Conservation (phyloP, 2,797 vertebrate genomes). For the Acipenser ruthenus region DNA sequence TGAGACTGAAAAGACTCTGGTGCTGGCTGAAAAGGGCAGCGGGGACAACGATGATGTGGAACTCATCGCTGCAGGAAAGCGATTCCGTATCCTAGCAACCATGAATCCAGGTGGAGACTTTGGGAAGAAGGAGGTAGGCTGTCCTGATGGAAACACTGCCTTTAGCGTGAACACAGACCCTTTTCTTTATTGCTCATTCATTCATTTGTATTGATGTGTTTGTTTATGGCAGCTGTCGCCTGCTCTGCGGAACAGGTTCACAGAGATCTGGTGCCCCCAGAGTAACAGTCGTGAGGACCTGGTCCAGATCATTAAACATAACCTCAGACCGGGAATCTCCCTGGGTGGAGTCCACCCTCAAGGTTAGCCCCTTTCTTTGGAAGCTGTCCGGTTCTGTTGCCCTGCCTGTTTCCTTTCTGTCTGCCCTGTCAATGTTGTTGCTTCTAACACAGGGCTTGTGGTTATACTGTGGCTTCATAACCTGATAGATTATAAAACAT, state of each 20-base stretch:
- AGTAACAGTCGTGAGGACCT: slow-evolving; percentile 74
- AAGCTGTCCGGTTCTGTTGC: no score
- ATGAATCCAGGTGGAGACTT: slow-evolving; percentile 98
- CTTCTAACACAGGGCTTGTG: no score
- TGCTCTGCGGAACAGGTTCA: slow-evolving; percentile 90
- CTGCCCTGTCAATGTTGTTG: not conserved
- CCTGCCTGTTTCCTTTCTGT: not conserved
- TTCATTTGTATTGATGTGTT: slow-evolving; percentile 14
- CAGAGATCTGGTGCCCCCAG: slow-evolving; percentile 96
- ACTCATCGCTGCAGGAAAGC: slow-evolving; percentile 67
- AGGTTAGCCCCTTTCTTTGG: slow-evolving; percentile 38
- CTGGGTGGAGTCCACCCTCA: slow-evolving; percentile 48
- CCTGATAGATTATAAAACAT: no score
- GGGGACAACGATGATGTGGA: slow-evolving; percentile 78
- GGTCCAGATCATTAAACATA: slow-evolving; percentile 80
- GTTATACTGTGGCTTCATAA: no score
- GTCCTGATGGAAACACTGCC: not conserved
- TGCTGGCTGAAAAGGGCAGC: slow-evolving; percentile 89
- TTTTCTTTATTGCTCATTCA: not conserved
- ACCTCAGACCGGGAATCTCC: slow-evolving; percentile 69
- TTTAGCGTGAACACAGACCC: not conserved
- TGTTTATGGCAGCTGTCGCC: slow-evolving; percentile 76
- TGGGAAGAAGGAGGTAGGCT: slow-evolving; percentile 91
- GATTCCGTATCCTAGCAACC: slow-evolving; percentile 84
- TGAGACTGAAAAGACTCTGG: slow-evolving; percentile 81